Conservation (phyloP, 2,888 invertebrate species). For the Cataglyphis cursor region DNA sequence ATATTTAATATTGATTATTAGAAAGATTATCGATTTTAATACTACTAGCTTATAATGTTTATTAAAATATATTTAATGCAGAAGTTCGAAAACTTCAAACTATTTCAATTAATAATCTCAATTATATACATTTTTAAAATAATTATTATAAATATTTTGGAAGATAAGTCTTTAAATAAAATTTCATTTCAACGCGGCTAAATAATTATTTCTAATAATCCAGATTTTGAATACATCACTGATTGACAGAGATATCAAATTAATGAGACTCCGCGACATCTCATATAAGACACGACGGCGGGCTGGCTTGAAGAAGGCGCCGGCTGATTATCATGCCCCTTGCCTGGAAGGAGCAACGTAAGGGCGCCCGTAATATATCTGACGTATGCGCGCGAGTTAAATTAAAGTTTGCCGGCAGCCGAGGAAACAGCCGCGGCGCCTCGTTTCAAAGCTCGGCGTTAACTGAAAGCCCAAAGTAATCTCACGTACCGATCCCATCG, state of each 20-base stretch:
- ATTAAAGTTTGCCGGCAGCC: conserved; percentile 75
- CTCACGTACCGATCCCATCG: conserved; percentile 75
- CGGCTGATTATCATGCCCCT: conserved; percentile 72
- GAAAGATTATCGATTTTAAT: no score
- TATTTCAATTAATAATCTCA: not conserved
- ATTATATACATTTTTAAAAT: not conserved
- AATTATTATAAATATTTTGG: not conserved
- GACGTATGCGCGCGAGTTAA: conserved; percentile 78
- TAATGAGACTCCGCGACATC: conserved; percentile 59
- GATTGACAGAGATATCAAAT: conserved; percentile 14
- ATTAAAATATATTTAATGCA: not conserved
- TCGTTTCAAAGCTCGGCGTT: conserved; percentile 68
- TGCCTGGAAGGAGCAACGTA: conserved; percentile 44
- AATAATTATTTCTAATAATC: not conserved
- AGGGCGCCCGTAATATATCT: conserved; percentile 79
- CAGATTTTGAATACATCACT: not conserved
- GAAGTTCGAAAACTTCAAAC: not conserved
- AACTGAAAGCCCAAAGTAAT: conserved; percentile 72
- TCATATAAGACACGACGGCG: conserved; percentile 72
- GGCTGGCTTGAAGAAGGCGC: conserved; percentile 71
- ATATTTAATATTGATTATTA: no score
- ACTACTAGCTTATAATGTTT: no score
- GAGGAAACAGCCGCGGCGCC: conserved; percentile 65
- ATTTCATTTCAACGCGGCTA: not conserved
- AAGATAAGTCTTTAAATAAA: not conserved